phyloP scores from a whole-genome alignment of 2,113 vertebrate genomes.

The Carassius carassius region DNA sequence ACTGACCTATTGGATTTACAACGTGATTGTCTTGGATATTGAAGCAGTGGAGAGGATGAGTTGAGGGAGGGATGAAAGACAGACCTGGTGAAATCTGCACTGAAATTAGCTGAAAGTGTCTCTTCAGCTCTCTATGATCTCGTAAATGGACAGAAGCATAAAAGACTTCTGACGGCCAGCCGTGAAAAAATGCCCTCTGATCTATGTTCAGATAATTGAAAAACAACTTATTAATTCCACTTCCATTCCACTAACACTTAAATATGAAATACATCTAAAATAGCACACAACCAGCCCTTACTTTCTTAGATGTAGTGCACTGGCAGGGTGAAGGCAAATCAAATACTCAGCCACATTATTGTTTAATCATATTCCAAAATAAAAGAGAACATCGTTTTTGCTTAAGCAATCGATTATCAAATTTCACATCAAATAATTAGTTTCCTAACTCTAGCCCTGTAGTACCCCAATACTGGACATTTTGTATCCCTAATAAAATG shows the following conservation, averaged over 20 bases:
- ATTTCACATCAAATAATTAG: background rate
- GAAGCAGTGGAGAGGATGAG: background rate
- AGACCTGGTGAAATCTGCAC: background rate
- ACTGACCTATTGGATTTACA: conserved; percentile 6
- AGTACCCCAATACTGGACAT: background rate
- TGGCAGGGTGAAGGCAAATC: background rate
- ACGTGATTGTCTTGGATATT: conserved; percentile 7
- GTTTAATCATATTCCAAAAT: background rate
- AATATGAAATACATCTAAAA: background rate
- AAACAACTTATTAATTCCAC: conserved; percentile 4
- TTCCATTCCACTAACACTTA: background rate
- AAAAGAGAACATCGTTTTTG: background rate
- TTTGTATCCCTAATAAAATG: too few species aligned
- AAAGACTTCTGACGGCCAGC: conserved; percentile 9
- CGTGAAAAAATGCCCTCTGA: background rate
- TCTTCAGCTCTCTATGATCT: conserved; percentile 35
- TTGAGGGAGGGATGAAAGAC: background rate
- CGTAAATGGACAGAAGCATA: conserved; percentile 34
- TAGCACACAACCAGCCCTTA: background rate
- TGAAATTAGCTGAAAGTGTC: conserved; percentile 26
- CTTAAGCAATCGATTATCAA: background rate
- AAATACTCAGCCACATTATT: background rate
- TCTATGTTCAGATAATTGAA: conserved; percentile 22
- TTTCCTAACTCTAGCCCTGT: too few species aligned
- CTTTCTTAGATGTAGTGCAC: background rate